These are phyloP conservation scores for Orycteropus afer DNA, from an alignment of 2,113 vertebrate species.

Conservation along the genomic window DNA sequence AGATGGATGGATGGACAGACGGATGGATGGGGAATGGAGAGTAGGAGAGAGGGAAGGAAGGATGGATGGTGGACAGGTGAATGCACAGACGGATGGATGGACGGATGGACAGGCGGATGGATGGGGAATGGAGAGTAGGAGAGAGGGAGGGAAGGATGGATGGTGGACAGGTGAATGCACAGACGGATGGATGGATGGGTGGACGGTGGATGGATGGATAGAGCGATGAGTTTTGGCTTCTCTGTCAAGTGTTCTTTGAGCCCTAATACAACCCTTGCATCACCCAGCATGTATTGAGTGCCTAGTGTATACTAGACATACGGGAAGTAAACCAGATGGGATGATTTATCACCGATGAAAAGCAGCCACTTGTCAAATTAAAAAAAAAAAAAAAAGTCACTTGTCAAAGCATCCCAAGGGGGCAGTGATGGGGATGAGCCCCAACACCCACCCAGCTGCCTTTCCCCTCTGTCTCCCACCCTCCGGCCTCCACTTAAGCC, in stretches of 20 bases:
- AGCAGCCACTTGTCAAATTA: neutral
- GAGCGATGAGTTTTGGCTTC: neutral
- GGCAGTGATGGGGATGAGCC: neutral
- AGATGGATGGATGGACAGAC: neutral
- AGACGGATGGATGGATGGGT: neutral
- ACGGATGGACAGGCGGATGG: neutral
- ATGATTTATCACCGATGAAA: neutral
- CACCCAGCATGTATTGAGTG: neutral
- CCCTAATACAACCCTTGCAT: neutral
- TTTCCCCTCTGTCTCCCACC: neutral
- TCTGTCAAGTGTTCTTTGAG: neutral
- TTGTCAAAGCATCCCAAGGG: neutral
- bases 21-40: no score
- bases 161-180: neutral
- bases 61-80: fast-evolving
- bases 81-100: neutral
- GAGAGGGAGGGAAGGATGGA: neutral
- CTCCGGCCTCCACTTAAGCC: neutral
- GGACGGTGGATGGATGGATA: neutral
- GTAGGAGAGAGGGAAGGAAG: neutral
- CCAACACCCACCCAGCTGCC: neutral
- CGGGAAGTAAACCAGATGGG: neutral
- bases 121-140: neutral
- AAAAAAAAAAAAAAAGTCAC: no score
- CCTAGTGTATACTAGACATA: neutral